Percentiles rank a stretch among this genome's conserved stretches.
phyloP scores from a whole-genome alignment of 2,888 invertebrate genomes.

The Lasioglossum figueresi region DNA sequence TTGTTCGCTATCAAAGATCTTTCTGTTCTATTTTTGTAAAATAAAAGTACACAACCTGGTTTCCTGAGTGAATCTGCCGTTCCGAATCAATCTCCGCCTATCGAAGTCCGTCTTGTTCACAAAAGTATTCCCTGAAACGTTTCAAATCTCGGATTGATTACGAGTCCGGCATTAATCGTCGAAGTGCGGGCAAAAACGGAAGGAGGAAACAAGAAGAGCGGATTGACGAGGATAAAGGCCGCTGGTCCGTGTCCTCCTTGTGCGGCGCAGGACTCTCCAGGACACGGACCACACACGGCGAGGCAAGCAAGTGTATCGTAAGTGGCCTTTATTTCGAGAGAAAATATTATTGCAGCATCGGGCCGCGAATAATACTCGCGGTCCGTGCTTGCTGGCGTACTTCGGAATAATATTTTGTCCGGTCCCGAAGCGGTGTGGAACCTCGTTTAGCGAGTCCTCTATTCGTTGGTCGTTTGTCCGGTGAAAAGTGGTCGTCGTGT shows the following conservation, averaged over 20 bases:
- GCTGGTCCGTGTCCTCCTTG: not conserved
- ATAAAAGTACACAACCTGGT: too few species aligned
- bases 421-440: constrained; percentile 14
- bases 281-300: constrained; percentile 65
- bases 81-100: not conserved
- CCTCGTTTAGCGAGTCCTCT: constrained; percentile 13
- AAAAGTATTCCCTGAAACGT: not conserved
- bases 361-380: constrained; percentile 68
- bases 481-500: constrained; percentile 9
- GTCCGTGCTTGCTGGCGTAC: constrained; percentile 15
- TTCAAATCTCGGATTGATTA: not conserved
- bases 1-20: too few species aligned
- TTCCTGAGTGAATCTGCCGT: not conserved
- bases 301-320: constrained; percentile 69
- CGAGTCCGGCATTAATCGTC: not conserved
- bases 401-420: constrained; percentile 73
- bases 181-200: not conserved
- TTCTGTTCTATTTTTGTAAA: too few species aligned
- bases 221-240: constrained; percentile 2
- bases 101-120: not conserved
- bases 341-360: constrained; percentile 80
- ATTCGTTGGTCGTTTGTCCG: constrained; percentile 66
- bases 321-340: constrained; percentile 80
- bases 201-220: not conserved
- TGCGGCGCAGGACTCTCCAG: constrained; percentile 10